A percentile compares a stretch with the other conserved stretches of the same genome.
These are phyloP conservation scores for Xiphophorus hellerii DNA, from an alignment of 2,113 vertebrate genomes.

Conservation along the genomic window DNA sequence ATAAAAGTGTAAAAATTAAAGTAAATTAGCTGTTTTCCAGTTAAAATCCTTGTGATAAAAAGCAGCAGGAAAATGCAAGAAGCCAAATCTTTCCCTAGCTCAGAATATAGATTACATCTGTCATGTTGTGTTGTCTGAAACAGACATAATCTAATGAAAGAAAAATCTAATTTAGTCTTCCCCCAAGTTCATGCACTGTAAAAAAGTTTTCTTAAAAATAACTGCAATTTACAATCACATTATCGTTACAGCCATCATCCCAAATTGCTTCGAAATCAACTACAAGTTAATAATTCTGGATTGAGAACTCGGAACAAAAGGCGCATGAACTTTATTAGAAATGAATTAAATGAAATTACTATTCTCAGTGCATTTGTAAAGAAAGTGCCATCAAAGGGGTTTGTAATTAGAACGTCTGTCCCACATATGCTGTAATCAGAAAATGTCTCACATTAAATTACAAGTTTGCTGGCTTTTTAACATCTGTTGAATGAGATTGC, in stretches of 20 bases:
- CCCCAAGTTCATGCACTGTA: constrained; percentile 31
- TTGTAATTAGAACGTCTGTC: constrained; percentile 50
- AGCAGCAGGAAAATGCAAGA: constrained; percentile 15
- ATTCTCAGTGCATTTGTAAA: constrained; percentile 31
- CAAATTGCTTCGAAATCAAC: constrained; percentile 12
- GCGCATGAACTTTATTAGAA: constrained; percentile 13
- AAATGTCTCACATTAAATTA: constrained; percentile 52
- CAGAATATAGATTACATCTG: constrained; percentile 51
- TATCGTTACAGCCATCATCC: constrained; percentile 29
- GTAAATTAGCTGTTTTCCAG: constrained; percentile 5
- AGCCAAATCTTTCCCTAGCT: constrained; percentile 43
- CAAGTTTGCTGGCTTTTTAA: constrained; percentile 40
- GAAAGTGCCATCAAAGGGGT: constrained; percentile 28
- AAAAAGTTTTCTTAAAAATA: constrained; percentile 33
- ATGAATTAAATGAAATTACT: constrained; percentile 1
- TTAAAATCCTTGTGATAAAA: constrained; percentile 27
- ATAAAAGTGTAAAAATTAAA: neutral
- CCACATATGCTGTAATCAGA: constrained; percentile 50
- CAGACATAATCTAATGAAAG: constrained; percentile 64
- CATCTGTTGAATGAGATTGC: constrained; percentile 60
- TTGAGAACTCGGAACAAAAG: constrained; percentile 16
- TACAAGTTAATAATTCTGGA: constrained; percentile 13
- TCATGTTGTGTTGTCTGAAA: constrained; percentile 49
- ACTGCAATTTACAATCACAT: constrained; percentile 40
- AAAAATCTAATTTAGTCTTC: constrained; percentile 45